Evolutionary conservation across 2,888 invertebrate species (phyloP).

Genomic region (Aethes cnicana): DNA sequence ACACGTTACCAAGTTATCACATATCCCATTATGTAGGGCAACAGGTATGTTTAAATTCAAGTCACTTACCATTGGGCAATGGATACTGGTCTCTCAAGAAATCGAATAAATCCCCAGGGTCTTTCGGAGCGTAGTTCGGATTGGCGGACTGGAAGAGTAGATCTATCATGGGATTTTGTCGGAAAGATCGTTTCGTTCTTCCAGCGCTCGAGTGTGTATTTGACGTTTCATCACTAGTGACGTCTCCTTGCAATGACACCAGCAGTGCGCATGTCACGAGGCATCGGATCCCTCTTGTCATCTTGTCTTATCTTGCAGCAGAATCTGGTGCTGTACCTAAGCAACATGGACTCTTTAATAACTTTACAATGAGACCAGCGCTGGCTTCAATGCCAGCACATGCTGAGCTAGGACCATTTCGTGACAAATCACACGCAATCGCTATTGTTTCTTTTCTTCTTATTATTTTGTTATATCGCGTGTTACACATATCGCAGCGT

Average conservation of each 20-base stretch:
- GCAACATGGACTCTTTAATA: no score
- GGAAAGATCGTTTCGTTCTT: slow-evolving; percentile 34
- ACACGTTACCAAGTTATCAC: no score
- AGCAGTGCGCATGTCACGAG: slow-evolving; percentile 19
- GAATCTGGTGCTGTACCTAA: no score
- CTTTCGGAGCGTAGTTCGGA: slow-evolving; percentile 40
- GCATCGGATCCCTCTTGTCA: slow-evolving; percentile 12
- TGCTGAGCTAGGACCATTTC: no score
- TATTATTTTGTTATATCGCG: no score
- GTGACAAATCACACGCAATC: no score
- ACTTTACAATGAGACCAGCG: no score
- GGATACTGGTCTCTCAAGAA: slow-evolving; percentile 47
- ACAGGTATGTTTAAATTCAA: no score
- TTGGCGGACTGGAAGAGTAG: slow-evolving; percentile 40
- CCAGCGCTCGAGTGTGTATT: background rate
- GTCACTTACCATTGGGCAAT: slow-evolving; percentile 50
- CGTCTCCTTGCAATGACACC: slow-evolving; percentile 6
- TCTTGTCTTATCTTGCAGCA: slow-evolving; percentile 4
- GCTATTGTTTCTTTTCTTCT: no score
- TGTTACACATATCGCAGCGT: no score
- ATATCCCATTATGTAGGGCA: no score
- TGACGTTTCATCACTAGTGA: background rate
- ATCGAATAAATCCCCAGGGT: slow-evolving; percentile 44
- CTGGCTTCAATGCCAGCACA: no score
- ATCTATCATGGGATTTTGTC: slow-evolving; percentile 42